Conservation (phyloP, 64 coral and sea anemone genomes). For the Cladopsammia gracilis region DNA sequence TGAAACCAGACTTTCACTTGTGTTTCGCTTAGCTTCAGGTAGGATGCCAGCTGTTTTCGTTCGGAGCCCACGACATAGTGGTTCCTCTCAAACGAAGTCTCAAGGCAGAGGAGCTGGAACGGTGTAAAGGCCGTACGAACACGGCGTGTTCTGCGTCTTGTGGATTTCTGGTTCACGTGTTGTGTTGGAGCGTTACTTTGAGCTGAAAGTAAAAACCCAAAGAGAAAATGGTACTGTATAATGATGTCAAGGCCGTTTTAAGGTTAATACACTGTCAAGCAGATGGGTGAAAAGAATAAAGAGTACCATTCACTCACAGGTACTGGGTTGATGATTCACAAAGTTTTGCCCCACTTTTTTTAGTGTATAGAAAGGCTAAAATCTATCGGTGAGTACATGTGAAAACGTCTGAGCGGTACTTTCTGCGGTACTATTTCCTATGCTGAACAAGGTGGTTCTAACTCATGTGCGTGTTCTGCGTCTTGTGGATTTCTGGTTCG, state of each 20-base stretch:
- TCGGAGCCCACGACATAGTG: conserved; percentile 96
- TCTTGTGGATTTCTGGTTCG: conserved; percentile 38
- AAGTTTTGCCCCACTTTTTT: too few species aligned
- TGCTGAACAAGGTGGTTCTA: too few species aligned
- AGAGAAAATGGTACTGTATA: not conserved
- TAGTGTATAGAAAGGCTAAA: too few species aligned
- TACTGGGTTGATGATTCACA: too few species aligned
- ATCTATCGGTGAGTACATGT: too few species aligned
- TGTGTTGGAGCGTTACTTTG: conserved; percentile 2
- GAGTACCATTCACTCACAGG: too few species aligned
- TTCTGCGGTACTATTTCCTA: too few species aligned
- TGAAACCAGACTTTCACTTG: conserved; percentile 99
- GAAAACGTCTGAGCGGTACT: too few species aligned
- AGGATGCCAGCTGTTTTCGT: conserved; percentile 92
- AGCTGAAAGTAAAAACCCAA: conserved; percentile 1
- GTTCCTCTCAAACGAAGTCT: conserved; percentile 98
- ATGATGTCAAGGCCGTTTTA: too few species aligned
- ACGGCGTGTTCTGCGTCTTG: conserved; percentile 39
- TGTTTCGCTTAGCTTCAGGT: conserved; percentile 94
- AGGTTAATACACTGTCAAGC: too few species aligned
- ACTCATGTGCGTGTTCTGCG: not conserved
- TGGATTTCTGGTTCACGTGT: conserved; percentile 37
- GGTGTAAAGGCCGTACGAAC: conserved; percentile 94
- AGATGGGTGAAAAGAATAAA: too few species aligned
- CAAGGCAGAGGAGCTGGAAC: conserved; percentile 89